Evolutionary conservation across 2,888 invertebrate species (phyloP), one percentile per base, ranked within the genome.

Genomic region (Tipula lateralis): DNA sequence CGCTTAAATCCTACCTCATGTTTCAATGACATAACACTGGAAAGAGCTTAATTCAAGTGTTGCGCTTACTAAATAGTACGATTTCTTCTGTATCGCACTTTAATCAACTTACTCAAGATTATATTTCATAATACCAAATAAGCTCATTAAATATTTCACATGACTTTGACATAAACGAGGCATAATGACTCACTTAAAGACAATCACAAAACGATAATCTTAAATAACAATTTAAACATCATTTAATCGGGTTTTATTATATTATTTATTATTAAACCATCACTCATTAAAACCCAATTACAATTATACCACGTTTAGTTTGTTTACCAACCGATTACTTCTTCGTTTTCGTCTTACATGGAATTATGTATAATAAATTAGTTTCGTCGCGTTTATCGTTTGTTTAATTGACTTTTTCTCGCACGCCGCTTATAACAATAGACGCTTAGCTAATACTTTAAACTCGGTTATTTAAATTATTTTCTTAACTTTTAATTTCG

Each of bases 231-330:
- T 66, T 66, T 66, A 66, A 50, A 50, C 44, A 16, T 50, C 44
- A 50, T 50, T 50, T 16, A 50, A 16, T 50, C 44, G 7, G 9
- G 0, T 7, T 39, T 39, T 39, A 39, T 39, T 39, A n/a, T n/a
- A 39, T 39, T 39, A 44, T 44, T 66, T 66, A 66, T 24, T 66
- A 12, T 24, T 24, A 66, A 24, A 66, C 66, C 66, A 66, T 66
- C 7, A 24, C 19, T 66, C 66, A 66, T 66, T 66, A 66, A 66
- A 66, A 66, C 19, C 13, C 66, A 24, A 66, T 66, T 66, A 66
- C 66, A 66, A 66, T 66, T 66, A 66, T 66, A 66, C 9, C 66
- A 66, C 66, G 66, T 66, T 66, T 66, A 24, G n/a, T 66, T 66
- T 66, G 2, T 66, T 66, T 19, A 66, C 66, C 66, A 66, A 66